These are phyloP conservation scores for Serripes groenlandicus DNA, from an alignment of 2,888 invertebrate species.

Conservation along the genomic window DNA sequence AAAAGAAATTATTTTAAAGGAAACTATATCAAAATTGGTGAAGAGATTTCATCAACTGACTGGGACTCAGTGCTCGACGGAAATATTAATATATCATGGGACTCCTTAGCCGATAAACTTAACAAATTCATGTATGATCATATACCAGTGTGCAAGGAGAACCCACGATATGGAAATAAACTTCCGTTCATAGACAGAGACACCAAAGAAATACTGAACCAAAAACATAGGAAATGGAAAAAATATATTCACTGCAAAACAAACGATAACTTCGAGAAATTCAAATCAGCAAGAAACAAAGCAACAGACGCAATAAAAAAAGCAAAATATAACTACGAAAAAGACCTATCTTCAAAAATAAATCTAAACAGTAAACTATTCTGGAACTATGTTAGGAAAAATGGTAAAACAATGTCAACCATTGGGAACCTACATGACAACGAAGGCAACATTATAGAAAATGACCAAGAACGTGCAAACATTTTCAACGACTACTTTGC, in stretches of 20 bases:
- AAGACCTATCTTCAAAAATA: neutral
- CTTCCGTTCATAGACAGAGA: neutral
- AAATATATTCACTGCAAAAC: neutral
- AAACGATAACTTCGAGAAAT: neutral
- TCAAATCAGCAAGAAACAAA: neutral
- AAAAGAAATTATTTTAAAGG: slow-evolving; percentile 7
- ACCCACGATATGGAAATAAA: neutral
- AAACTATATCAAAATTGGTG: neutral
- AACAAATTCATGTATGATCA: neutral
- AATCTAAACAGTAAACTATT: neutral
- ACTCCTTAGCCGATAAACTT: neutral
- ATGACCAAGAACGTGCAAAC: neutral
- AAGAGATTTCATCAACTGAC: neutral
- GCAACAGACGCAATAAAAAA: neutral
- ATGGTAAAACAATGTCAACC: neutral
- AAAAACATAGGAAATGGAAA: slow-evolving; percentile 1
- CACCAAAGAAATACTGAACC: neutral
- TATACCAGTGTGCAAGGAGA: neutral
- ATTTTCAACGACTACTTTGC: neutral
- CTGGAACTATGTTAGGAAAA: neutral
- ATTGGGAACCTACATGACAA: neutral
- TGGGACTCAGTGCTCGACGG: neutral
- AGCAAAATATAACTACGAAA: neutral
- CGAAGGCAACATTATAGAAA: neutral
- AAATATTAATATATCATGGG: neutral